Conservation (phyloP, 2,888 invertebrate species). For the Tetrapedia diversipes region DNA sequence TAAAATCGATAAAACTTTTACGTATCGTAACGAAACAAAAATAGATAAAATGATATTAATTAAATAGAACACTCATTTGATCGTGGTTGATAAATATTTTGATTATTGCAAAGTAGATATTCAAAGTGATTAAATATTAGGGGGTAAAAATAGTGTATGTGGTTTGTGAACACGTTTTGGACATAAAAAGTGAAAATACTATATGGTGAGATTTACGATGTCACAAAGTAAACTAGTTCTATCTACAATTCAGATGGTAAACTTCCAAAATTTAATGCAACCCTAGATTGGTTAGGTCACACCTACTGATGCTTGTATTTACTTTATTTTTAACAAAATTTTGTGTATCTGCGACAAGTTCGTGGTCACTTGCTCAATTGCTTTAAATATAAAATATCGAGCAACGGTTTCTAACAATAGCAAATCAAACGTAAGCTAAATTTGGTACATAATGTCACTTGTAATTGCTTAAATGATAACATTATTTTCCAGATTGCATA, state of each 20-base stretch:
- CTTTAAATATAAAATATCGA: no score
- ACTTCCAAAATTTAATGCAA: constrained; percentile 32
- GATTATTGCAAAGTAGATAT: no score
- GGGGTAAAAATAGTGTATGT: no score
- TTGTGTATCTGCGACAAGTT: not conserved
- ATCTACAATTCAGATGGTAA: constrained; percentile 28
- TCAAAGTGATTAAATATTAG: no score
- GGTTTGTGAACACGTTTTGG: no score
- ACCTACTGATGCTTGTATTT: constrained; percentile 19
- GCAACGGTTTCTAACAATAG: not conserved
- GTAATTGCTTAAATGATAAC: not conserved
- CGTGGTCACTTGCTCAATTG: not conserved
- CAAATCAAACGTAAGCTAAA: not conserved
- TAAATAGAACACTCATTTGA: no score
- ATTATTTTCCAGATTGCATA: not conserved
- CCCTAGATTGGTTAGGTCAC: constrained; percentile 35
- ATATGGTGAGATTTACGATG: constrained; percentile 29
- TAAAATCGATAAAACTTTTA: no score
- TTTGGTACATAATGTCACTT: not conserved
- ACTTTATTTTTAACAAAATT: constrained; percentile 1
- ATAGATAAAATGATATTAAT: no score
- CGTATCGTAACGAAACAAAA: no score
- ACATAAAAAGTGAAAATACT: not conserved
- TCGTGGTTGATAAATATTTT: no score
- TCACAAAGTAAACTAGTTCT: not conserved